Conservation (phyloP, 2,113 vertebrate species). For the Chroicocephalus ridibundus region DNA sequence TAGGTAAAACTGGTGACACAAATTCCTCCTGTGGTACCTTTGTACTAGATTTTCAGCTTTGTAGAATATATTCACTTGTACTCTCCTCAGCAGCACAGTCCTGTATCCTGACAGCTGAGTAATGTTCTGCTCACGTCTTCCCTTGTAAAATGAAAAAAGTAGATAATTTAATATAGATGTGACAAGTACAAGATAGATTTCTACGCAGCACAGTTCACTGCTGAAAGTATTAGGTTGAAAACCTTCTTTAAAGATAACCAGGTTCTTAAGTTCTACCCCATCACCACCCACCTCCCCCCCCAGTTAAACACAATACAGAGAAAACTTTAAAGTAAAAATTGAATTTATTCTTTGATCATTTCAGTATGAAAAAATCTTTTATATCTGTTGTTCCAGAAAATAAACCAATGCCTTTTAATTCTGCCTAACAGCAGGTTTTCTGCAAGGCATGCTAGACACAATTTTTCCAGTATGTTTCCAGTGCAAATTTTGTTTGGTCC, state of each 20-base stretch:
- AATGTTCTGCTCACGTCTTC: slow-evolving; percentile 60
- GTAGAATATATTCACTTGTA: slow-evolving; percentile 3
- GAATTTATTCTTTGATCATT: not conserved
- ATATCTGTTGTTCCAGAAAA: not conserved
- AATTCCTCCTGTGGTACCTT: slow-evolving; percentile 34
- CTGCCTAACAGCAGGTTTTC: not conserved
- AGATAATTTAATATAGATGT: slow-evolving; percentile 69
- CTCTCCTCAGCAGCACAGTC: slow-evolving; percentile 21
- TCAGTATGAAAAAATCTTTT: not conserved
- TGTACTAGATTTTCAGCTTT: not conserved
- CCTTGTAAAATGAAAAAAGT: slow-evolving; percentile 72
- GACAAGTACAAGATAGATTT: slow-evolving; percentile 61
- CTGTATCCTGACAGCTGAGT: slow-evolving; percentile 51
- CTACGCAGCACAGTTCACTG: slow-evolving; percentile 28
- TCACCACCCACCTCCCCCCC: not conserved
- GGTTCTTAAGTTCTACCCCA: not conserved
- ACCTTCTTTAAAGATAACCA: slow-evolving; percentile 14
- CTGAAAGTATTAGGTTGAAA: slow-evolving; percentile 29
- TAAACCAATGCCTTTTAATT: not conserved
- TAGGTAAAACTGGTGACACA: not conserved
- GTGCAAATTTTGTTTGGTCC: not conserved
- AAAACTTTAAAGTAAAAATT: not conserved
- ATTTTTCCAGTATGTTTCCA: not conserved
- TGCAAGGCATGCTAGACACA: not conserved
- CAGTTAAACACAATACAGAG: not conserved